Evolutionary conservation across 2,888 invertebrate species (phyloP).

Genomic region (Andrena flavipes): DNA sequence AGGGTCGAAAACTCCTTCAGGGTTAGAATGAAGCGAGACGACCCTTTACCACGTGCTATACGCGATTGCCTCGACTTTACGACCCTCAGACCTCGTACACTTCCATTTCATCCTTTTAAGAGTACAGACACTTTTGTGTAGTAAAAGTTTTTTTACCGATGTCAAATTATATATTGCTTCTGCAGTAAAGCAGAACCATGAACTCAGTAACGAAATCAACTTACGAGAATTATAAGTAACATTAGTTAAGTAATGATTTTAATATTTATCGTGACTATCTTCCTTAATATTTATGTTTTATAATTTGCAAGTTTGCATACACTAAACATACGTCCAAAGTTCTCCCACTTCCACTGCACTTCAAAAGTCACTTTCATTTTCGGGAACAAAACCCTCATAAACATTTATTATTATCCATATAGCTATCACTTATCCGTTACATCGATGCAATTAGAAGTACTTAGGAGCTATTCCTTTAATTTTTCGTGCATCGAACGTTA

Average conservation of each 20-base stretch:
- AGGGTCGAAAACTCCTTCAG: slow-evolving; percentile 41
- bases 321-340: neutral
- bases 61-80: slow-evolving; percentile 34
- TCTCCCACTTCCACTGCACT: neutral
- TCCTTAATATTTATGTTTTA: no score
- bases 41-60: slow-evolving; percentile 19
- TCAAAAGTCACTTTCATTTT: neutral
- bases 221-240: neutral
- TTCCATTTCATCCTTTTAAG: neutral
- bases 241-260: no score
- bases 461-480: slow-evolving; percentile 2
- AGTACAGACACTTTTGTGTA: neutral
- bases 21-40: slow-evolving; percentile 30
- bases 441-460: slow-evolving; percentile 1
- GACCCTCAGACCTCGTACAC: neutral
- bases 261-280: no score
- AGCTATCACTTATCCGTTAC: slow-evolving; percentile 1
- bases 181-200: neutral
- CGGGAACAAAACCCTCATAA: no score
- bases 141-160: neutral
- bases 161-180: neutral
- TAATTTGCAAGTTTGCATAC: neutral
- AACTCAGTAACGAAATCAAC: neutral
- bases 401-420: neutral
- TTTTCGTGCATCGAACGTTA: slow-evolving; percentile 33